Evolutionary conservation across 37 sponge, comb jelly and placozoan species (phyloP).

Genomic region (Chondrilla cf. caribensis): DNA sequence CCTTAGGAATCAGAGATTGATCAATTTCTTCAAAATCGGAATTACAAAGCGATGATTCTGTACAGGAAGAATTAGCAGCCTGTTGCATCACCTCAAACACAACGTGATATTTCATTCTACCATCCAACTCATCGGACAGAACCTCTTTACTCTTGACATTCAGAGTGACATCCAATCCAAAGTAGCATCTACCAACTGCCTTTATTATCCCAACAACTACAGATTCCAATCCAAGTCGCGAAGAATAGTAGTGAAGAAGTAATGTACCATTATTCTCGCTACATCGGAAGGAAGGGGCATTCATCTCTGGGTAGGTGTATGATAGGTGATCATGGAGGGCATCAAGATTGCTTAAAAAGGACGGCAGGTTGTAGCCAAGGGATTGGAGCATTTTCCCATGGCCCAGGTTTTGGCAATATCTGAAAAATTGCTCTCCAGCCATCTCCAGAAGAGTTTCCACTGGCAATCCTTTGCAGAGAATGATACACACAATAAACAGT

Average conservation of each 20-base stretch:
- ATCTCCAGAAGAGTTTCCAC: constrained; percentile 48
- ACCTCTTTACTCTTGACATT: constrained; percentile 15
- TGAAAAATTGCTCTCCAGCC: constrained; percentile 67
- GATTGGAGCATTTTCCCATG: constrained; percentile 57
- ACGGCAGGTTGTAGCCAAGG: constrained; percentile 57
- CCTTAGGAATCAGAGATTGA: neutral
- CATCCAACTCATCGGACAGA: neutral
- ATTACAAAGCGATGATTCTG: neutral
- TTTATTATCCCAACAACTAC: constrained; percentile 73
- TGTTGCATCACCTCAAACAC: constrained; percentile 7
- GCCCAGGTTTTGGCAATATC: constrained; percentile 49
- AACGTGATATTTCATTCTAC: constrained; percentile 40
- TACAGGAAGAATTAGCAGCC: no score
- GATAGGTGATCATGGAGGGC: constrained; percentile 78
- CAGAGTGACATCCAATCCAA: constrained; percentile 29
- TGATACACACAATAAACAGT: no score
- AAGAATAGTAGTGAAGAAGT: constrained; percentile 65
- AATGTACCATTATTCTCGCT: constrained; percentile 23
- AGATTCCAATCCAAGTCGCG: constrained; percentile 40
- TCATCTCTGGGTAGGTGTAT: constrained; percentile 61
- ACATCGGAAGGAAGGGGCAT: constrained; percentile 76
- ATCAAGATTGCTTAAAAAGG: constrained; percentile 73
- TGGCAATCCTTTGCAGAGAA: constrained; percentile 33
- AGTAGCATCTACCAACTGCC: constrained; percentile 58
- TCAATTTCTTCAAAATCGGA: neutral